Evolutionary conservation across 2,113 vertebrate genomes (phyloP), one percentile per base, ranked within the genome.

Genomic region (Pogona vitticeps): DNA sequence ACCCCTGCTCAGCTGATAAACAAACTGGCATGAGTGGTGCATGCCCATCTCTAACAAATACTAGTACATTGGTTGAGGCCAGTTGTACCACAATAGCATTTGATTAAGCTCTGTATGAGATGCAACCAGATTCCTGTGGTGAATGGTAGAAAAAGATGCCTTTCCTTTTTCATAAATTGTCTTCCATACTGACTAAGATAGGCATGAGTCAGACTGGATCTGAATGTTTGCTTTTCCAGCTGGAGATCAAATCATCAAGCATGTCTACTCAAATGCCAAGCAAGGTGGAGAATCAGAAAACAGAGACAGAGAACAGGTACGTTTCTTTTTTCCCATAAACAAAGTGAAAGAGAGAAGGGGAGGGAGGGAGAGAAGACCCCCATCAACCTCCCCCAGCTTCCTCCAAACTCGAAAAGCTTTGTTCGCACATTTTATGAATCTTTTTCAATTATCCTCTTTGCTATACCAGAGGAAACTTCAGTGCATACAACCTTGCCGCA

Each of bases 371-470:
- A 38, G 3, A 31, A 70, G n/a, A n/a, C n/a, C 61, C 56, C 42
- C 65, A 84, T 58, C 31, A 56, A 72, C 86, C 85, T 76, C 78
- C 80, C 26, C 76, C 77, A 90, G 33, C 21, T 17, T 94, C 36
- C 67, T 65, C 88, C 88, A 88, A 67, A 68, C 65, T 84, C 33
- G 68, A 80, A 88, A 85, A 88, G 56, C 31, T 88, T 23, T 12
- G 84, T 83, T 76, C 83, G 20, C 68, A 85, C 36, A 85, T 85
- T 84, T 89, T 63, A 92, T 78, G 80, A 78, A 86, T 88, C 76
- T 85, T 85, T 93, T 91, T 80, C 91, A 85, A 91, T 87, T 88
- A 87, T 84, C 80, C 67, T 90, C 81, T 91, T 84, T 67, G 77
- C 82, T 38, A 90, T 90, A 92, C 89, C 89, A 93, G 88, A 87